phyloP scores from a whole-genome alignment of 2,888 invertebrate species.

The Spatulosminthurus flaviceps region DNA sequence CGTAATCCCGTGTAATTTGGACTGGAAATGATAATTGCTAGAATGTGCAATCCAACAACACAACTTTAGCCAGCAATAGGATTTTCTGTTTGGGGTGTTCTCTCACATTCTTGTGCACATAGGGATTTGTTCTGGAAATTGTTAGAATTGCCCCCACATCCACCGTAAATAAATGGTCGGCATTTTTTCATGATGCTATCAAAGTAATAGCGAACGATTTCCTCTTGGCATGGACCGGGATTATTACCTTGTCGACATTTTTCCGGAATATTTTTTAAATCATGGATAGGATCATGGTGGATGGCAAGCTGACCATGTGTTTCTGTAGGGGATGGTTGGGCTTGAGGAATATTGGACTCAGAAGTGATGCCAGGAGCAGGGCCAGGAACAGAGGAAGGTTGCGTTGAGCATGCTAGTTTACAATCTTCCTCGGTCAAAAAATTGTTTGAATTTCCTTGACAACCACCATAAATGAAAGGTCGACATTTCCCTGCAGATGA shows the following conservation, averaged over 20 bases:
- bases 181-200: conserved; percentile 60
- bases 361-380: background rate
- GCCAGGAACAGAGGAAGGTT: background rate
- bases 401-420: conserved; percentile 1
- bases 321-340: conserved; percentile 2
- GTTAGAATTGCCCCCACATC: conserved; percentile 59
- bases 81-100: background rate
- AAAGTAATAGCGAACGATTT: conserved; percentile 60
- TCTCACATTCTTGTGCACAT: conserved; percentile 58
- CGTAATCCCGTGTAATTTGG: background rate
- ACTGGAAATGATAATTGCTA: background rate
- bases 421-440: conserved; percentile 59
- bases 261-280: conserved; percentile 44
- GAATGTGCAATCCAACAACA: background rate
- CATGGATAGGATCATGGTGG: background rate
- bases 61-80: background rate
- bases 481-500: conserved; percentile 51
- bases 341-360: background rate
- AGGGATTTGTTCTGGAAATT: conserved; percentile 57
- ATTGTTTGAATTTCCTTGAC: conserved; percentile 62
- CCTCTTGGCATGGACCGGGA: conserved; percentile 55
- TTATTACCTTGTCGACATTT: conserved; percentile 57
- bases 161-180: conserved; percentile 59
- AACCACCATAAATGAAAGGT: conserved; percentile 63
- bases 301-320: background rate